These are phyloP conservation scores for Stegostoma tigrinum DNA, from an alignment of 2,113 vertebrate species.

Conservation along the genomic window DNA sequence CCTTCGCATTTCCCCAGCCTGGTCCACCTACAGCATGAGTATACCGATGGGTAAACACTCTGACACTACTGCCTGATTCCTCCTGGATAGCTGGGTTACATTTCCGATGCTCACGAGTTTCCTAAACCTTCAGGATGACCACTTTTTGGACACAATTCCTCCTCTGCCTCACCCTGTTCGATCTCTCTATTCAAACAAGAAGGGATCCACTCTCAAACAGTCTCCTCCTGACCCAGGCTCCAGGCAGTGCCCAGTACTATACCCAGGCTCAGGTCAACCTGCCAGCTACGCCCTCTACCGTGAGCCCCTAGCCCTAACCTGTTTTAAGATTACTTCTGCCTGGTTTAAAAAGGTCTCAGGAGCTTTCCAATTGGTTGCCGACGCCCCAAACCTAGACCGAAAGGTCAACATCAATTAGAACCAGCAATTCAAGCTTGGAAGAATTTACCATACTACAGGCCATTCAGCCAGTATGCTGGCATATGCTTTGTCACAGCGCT, in stretches of 20 bases:
- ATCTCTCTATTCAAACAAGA: background rate
- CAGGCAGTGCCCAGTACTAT: no score
- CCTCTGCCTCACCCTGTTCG: no score
- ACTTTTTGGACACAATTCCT: background rate
- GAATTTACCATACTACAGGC: background rate
- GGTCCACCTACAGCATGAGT: no score
- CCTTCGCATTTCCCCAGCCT: no score
- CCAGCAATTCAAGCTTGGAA: background rate
- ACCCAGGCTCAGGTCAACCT: background rate
- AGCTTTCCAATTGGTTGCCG: background rate
- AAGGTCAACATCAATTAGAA: background rate
- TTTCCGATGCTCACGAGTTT: background rate
- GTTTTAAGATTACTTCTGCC: background rate
- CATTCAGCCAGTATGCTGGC: background rate
- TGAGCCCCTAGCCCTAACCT: background rate
- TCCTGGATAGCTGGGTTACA: no score
- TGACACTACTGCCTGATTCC: no score
- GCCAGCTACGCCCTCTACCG: no score
- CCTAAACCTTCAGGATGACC: no score
- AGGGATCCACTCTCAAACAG: background rate
- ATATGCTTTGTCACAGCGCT: background rate
- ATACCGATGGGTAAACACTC: no score
- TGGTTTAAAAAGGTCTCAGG: background rate
- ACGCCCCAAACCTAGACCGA: background rate
- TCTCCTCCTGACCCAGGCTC: background rate